Percentiles rank a stretch among this genome's conserved stretches.
Evolutionary conservation across 2,888 invertebrate species (phyloP).

Genomic region (Drosophila lacicola): DNA sequence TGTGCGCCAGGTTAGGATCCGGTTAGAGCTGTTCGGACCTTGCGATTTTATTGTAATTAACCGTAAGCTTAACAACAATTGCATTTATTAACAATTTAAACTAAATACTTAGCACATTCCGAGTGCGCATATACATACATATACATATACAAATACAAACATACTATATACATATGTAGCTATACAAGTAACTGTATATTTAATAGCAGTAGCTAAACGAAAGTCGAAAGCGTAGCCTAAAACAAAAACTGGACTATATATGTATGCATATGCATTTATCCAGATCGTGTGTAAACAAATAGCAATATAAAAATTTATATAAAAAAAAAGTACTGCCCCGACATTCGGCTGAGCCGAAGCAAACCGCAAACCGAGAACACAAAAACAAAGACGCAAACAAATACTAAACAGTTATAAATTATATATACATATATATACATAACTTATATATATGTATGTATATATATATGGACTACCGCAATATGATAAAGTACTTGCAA

Average conservation of each 20-base stretch:
- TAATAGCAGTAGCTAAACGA: conserved; percentile 57
- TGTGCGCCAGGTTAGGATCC: conserved; percentile 46
- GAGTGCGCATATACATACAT: conserved; percentile 38
- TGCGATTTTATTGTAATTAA: conserved; percentile 71
- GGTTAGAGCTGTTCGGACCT: conserved; percentile 48
- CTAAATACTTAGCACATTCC: conserved; percentile 46
- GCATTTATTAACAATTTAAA: conserved; percentile 70
- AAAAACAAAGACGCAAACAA: conserved; percentile 17
- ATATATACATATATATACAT: conserved; percentile 18
- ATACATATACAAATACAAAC: conserved; percentile 42
- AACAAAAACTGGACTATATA: conserved; percentile 29
- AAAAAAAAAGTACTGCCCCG: conserved; percentile 52
- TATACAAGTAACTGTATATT: conserved; percentile 63
- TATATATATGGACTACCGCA: conserved; percentile 12
- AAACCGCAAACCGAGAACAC: conserved; percentile 39
- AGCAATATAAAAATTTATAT: conserved; percentile 45
- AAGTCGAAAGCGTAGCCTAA: conserved; percentile 47
- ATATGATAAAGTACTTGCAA: conserved; percentile 15
- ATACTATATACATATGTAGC: conserved; percentile 48
- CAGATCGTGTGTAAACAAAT: conserved; percentile 40
- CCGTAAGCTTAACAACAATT: conserved; percentile 74
- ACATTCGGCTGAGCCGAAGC: conserved; percentile 60
- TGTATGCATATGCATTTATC: background rate
- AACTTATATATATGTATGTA: background rate
- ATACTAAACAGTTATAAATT: conserved; percentile 46